These are phyloP conservation scores for Spizella passerina DNA, from an alignment of 2,797 vertebrate species.

Conservation along the genomic window DNA sequence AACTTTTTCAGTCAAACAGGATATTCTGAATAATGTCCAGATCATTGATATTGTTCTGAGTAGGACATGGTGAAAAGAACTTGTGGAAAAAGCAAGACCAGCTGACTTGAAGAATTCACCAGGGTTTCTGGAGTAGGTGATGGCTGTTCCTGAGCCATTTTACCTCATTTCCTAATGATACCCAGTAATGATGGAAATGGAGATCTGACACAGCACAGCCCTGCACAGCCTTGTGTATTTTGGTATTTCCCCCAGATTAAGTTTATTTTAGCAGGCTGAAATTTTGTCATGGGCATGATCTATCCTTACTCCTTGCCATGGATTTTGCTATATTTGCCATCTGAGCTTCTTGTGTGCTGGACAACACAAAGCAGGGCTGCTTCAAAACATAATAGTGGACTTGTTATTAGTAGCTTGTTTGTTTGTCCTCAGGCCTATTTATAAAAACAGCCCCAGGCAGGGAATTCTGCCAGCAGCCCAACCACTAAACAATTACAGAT, in stretches of 20 bases:
- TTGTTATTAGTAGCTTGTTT: conserved; percentile 66
- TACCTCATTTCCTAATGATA: neutral
- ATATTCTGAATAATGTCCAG: neutral
- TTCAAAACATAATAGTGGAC: conserved; percentile 30
- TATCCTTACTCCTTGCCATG: neutral
- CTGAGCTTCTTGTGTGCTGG: neutral
- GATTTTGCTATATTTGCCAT: conserved; percentile 22
- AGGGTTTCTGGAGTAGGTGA: neutral
- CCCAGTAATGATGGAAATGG: neutral
- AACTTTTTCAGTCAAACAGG: neutral
- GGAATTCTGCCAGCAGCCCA: conserved; percentile 57
- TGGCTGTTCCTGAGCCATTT: neutral
- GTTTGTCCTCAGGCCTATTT: conserved; percentile 69
- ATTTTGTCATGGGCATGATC: neutral
- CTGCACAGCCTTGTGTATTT: neutral
- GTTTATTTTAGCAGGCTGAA: neutral
- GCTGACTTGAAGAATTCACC: neutral
- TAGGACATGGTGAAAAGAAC: neutral
- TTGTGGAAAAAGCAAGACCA: neutral
- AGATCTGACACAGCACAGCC: neutral
- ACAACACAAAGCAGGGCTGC: conserved; percentile 12
- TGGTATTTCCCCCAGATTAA: neutral
- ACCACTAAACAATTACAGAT: conserved; percentile 58
- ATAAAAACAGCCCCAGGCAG: conserved; percentile 56
- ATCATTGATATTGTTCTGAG: neutral